phyloP scores from a whole-genome alignment of 2,113 vertebrate species.

The Callocephalon fimbriatum region DNA sequence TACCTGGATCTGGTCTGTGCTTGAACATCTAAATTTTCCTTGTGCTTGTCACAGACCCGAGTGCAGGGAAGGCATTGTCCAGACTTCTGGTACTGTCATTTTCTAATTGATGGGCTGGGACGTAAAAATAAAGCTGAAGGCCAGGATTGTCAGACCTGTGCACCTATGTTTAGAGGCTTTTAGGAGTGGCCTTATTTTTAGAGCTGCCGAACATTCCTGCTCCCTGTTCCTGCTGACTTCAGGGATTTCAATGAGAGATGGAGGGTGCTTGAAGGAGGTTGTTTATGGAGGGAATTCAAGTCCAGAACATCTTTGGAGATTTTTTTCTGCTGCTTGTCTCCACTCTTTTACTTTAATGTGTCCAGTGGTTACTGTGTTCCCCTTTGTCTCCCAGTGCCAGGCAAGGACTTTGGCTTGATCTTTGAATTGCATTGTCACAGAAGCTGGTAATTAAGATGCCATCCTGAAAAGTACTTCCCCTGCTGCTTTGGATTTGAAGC shows the following conservation, averaged over 20 bases:
- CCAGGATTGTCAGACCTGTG: background rate
- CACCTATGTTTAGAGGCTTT: background rate
- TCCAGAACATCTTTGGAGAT: background rate
- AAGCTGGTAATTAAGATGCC: background rate
- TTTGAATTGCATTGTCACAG: background rate
- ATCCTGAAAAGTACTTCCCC: background rate
- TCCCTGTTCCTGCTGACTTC: slow-evolving; percentile 35
- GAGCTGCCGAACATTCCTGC: background rate
- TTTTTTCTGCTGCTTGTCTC: background rate
- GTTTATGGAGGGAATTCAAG: background rate
- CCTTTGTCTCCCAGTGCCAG: fast-evolving
- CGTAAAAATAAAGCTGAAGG: slow-evolving; percentile 42
- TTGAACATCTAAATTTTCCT: background rate
- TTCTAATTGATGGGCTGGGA: slow-evolving; percentile 4
- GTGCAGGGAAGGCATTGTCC: background rate
- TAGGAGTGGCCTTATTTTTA: slow-evolving; percentile 39
- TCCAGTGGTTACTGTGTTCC: background rate
- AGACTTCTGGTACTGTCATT: background rate
- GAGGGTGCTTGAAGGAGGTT: slow-evolving; percentile 27
- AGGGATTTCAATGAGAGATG: slow-evolving; percentile 51
- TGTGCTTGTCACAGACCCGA: background rate
- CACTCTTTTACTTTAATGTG: background rate
- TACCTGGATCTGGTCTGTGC: background rate
- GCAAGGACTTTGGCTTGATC: background rate
- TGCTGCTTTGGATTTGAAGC: background rate